Percentiles rank a stretch among this genome's conserved stretches.
These are phyloP conservation scores for Tinamus major DNA, from an alignment of 2,797 vertebrate species.

Conservation along the genomic window DNA sequence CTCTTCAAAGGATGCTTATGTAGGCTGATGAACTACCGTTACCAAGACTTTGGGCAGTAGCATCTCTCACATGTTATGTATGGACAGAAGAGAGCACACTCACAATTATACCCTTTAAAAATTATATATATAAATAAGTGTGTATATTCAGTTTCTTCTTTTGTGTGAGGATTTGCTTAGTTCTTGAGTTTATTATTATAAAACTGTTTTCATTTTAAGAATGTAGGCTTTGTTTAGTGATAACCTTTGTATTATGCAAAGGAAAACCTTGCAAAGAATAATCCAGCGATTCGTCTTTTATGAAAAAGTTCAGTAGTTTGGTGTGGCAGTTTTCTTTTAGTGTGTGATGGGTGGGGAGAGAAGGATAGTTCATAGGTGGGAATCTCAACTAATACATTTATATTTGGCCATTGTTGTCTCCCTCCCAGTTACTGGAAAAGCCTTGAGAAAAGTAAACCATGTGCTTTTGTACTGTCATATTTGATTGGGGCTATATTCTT, in stretches of 20 bases:
- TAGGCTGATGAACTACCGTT: background rate
- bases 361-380: background rate
- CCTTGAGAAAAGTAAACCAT: constrained; percentile 74
- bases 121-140: too few species aligned
- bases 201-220: background rate
- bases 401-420: constrained; percentile 31
- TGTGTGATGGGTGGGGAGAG: background rate
- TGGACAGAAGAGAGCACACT: background rate
- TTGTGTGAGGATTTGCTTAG: background rate
- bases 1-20: background rate
- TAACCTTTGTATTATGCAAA: background rate
- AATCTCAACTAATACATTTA: constrained; percentile 13
- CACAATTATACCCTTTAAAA: background rate
- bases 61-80: background rate
- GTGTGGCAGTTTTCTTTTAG: background rate
- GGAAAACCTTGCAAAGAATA: background rate
- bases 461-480: constrained; percentile 78
- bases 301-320: constrained; percentile 38
- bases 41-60: background rate
- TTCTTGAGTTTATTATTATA: background rate
- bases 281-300: background rate
- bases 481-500: constrained; percentile 79
- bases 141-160: background rate
- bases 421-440: constrained; percentile 57
- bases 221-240: background rate